Evolutionary conservation across 2,797 vertebrate species (phyloP), one percentile per base, ranked within the genome.

Genomic region (Enteromius afrohamiltoni): DNA sequence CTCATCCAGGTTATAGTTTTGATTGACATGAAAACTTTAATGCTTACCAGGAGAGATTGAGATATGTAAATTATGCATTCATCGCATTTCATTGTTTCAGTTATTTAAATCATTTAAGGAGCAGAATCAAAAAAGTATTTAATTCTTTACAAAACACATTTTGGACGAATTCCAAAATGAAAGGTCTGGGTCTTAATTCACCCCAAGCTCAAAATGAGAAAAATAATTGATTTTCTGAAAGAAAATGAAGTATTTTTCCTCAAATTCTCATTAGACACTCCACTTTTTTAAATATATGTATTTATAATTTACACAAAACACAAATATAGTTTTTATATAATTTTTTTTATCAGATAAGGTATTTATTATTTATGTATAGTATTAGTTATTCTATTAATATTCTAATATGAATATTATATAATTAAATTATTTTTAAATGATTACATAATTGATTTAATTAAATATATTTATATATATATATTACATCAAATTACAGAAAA

Each of bases 191-290:
- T 45, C 31, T 37, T 34, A 76, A 23, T 76, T 62, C 4, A 8
- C 51, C 31, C 31, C 55, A 45, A 62, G 40, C n/a, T 62, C 14
- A 45, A 26, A 42, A 77, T 60, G 4, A 60, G n/a, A 77, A 62
- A 77, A 77, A 60, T 62, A 77, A 60, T 11, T 45, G 9, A 26
- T 68, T 68, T 79, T 21, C 29, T 23, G 10, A 53, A 69, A 55
- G 9, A 79, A 17, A 69, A 14, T 42, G 1, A 42, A 80, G 45
- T 6, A 31, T 51, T 31, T 19, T 77, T 45, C 11, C 2, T 62
- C 14, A 19, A 73, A 51, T 31, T 73, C 17, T 73, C 0, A 14
- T 17, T 53, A 6, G 29, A 37, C 49, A 7, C 17, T 71, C 8
- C 8, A 29, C 23, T 71, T 26, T 29, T 62, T 62, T 60, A 60